Evolutionary conservation across 2,888 invertebrate genomes (phyloP).

Genomic region (Heliconius cydno): DNA sequence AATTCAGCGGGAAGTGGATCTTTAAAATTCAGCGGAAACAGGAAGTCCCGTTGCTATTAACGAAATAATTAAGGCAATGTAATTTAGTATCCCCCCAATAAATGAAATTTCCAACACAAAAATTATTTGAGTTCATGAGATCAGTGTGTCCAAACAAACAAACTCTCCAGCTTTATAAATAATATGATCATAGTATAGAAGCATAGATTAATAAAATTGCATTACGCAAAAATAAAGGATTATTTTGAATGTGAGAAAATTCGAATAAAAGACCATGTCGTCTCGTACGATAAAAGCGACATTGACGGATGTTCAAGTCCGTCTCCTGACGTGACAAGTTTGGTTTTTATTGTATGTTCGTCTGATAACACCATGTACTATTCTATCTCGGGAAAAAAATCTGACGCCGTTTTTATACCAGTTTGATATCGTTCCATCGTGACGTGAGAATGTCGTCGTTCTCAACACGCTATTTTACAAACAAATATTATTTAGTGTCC

Average conservation of each 20-base stretch:
- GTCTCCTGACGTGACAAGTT: slow-evolving; percentile 45
- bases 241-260: slow-evolving; percentile 18
- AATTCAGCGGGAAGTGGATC: too few species aligned
- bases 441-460: neutral
- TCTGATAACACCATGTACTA: slow-evolving; percentile 16
- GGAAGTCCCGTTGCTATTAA: too few species aligned
- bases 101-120: too few species aligned
- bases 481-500: too few species aligned
- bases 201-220: too few species aligned
- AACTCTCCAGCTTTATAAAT: neutral
- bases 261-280: slow-evolving; percentile 36
- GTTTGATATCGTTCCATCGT: neutral
- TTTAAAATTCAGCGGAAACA: too few species aligned
- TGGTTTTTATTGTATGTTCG: slow-evolving; percentile 39
- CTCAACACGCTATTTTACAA: too few species aligned
- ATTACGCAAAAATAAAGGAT: neutral
- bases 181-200: too few species aligned
- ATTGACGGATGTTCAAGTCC: slow-evolving; percentile 60
- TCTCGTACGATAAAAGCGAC: slow-evolving; percentile 52
- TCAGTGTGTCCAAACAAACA: neutral
- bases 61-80: too few species aligned
- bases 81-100: too few species aligned
- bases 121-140: too few species aligned
- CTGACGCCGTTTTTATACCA: neutral
- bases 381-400: slow-evolving; percentile 8